Evolutionary conservation across 2,888 invertebrate species (phyloP).

Genomic region (Nephrotoma flavescens): DNA sequence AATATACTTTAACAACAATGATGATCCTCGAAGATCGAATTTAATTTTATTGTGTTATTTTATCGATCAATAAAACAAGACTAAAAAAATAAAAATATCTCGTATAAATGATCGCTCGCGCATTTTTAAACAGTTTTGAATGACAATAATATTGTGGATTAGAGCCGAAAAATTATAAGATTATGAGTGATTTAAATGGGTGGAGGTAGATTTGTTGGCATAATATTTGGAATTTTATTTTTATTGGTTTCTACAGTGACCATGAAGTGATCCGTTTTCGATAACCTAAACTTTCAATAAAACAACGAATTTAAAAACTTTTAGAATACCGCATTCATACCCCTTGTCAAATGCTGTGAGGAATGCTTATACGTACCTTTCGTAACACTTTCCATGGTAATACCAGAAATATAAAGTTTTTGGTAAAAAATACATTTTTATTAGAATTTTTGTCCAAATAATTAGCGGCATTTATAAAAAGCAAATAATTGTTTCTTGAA

Average conservation of each 20-base stretch:
- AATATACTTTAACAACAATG: background rate
- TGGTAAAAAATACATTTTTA: too few relatives aligned
- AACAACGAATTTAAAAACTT: too few relatives aligned
- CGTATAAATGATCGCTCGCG: background rate
- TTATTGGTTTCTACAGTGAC: background rate
- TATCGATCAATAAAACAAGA: background rate
- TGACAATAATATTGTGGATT: background rate
- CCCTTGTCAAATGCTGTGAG: too few relatives aligned
- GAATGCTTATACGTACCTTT: too few relatives aligned
- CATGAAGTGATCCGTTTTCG: background rate
- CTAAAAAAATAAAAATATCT: background rate
- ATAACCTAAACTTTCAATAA: too few relatives aligned
- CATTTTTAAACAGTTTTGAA: background rate
- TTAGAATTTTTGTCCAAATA: too few relatives aligned
- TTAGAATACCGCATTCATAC: too few relatives aligned
- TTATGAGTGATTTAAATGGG: background rate
- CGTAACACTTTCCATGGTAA: too few relatives aligned
- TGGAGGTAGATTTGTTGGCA: background rate
- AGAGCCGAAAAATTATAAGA: background rate
- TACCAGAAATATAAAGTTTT: too few relatives aligned
- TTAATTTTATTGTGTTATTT: background rate
- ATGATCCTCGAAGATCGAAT: background rate
- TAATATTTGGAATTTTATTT: background rate
- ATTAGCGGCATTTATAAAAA: too few relatives aligned
- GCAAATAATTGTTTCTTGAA: too few relatives aligned